Percentiles rank a stretch among this genome's conserved stretches.
phyloP scores from a whole-genome alignment of 2,888 invertebrate species.

The Acleris emargana region DNA sequence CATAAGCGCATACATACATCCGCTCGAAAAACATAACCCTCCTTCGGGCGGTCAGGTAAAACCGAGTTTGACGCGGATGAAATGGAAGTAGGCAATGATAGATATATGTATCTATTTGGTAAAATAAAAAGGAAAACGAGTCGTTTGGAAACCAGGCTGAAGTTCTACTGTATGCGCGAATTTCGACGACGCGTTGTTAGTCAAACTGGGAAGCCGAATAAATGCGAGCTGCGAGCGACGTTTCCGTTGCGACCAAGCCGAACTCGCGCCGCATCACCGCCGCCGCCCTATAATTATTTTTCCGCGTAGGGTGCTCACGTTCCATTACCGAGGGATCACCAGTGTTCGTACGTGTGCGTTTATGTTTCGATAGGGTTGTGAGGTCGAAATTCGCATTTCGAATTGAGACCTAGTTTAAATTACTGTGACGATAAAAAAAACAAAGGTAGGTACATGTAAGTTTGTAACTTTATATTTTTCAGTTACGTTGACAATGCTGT shows the following conservation, averaged over 20 bases:
- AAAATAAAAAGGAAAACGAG: too few relatives aligned
- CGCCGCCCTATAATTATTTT: slow-evolving; percentile 62
- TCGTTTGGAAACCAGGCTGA: too few relatives aligned
- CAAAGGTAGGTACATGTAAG: slow-evolving; percentile 12
- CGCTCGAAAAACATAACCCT: too few relatives aligned
- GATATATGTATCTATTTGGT: too few relatives aligned
- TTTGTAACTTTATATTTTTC: background rate
- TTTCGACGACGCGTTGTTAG: too few relatives aligned
- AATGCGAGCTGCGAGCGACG: slow-evolving; percentile 2
- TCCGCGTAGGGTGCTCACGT: slow-evolving; percentile 53
- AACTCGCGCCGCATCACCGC: slow-evolving; percentile 53
- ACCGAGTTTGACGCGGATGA: too few relatives aligned
- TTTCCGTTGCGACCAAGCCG: slow-evolving; percentile 46
- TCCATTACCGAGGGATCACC: slow-evolving; percentile 70
- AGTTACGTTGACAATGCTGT: background rate
- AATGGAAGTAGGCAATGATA: too few relatives aligned
- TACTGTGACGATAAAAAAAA: slow-evolving; percentile 20
- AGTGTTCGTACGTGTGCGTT: slow-evolving; percentile 45
- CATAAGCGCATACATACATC: too few relatives aligned
- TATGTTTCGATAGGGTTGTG: slow-evolving; percentile 20
- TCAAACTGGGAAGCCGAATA: too few relatives aligned
- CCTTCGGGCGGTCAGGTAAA: too few relatives aligned
- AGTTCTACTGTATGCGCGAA: too few relatives aligned
- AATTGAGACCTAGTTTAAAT: slow-evolving; percentile 5
- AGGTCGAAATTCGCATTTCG: slow-evolving; percentile 46